A percentile compares a stretch with the other conserved stretches of the same genome.
Evolutionary conservation across 2,888 invertebrate species (phyloP).

Genomic region (Xanthia icteritia): DNA sequence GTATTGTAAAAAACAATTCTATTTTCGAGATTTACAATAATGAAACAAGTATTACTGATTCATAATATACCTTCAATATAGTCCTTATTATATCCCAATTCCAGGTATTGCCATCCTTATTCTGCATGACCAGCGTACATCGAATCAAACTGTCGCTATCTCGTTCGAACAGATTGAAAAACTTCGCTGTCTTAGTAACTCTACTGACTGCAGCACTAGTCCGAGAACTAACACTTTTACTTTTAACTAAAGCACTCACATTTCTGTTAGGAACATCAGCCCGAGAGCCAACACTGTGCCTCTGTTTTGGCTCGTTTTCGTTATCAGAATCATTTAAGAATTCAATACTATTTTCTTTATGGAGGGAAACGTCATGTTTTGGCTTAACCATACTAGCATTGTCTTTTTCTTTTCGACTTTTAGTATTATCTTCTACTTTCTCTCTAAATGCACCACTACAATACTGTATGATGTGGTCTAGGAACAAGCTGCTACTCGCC

Average conservation of each 20-base stretch:
- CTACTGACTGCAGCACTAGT: constrained; percentile 85
- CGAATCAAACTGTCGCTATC: constrained; percentile 93
- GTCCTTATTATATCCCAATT: constrained; percentile 97
- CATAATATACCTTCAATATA: constrained; percentile 92
- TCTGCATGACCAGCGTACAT: constrained; percentile 95
- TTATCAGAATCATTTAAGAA: constrained; percentile 85
- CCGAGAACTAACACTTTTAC: constrained; percentile 87
- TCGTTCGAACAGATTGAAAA: constrained; percentile 90
- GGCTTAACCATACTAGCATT: constrained; percentile 81
- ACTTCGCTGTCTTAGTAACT: constrained; percentile 85
- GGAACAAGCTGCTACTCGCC: constrained; percentile 95
- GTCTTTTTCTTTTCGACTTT: constrained; percentile 84
- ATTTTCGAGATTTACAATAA: constrained; percentile 26
- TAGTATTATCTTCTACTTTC: constrained; percentile 78
- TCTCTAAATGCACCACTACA: constrained; percentile 84
- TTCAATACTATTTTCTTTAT: constrained; percentile 83
- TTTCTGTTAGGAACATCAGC: constrained; percentile 86
- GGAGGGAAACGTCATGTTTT: constrained; percentile 73
- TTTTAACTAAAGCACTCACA: constrained; percentile 86
- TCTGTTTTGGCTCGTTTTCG: constrained; percentile 83
- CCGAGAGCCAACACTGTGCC: constrained; percentile 86
- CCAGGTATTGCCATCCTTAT: constrained; percentile 96
- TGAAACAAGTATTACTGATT: not conserved
- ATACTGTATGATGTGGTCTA: constrained; percentile 94
- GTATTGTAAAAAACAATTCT: not conserved